A percentile compares a stretch with the other conserved stretches of the same genome.
phyloP scores from a whole-genome alignment of 92 coral and sea anemone species.

The Umimayanthus chanpuru region DNA sequence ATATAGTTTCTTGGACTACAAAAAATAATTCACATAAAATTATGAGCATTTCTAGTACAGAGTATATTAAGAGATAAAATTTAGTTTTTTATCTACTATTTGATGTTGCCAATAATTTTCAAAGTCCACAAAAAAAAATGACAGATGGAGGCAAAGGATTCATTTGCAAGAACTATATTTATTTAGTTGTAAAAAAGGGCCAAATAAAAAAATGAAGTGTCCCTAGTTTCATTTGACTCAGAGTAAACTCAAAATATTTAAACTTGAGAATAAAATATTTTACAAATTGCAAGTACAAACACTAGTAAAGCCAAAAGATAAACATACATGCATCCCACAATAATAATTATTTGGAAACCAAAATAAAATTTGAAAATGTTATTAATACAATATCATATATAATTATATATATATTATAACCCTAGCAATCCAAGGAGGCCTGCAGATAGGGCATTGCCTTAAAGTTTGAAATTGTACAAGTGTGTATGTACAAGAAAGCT shows the following conservation, averaged over 20 bases:
- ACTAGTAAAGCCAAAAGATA: background rate
- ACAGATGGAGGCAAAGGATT: no score
- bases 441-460: conserved; percentile 11
- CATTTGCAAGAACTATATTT: no score
- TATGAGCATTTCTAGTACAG: no score
- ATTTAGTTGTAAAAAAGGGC: no score
- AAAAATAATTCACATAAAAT: no score
- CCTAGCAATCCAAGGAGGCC: conserved; percentile 20
- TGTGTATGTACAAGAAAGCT: background rate
- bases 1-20: background rate
- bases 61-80: no score
- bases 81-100: no score
- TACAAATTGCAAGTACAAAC: conserved; percentile 2
- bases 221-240: background rate
- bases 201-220: background rate
- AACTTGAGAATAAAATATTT: background rate
- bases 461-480: background rate
- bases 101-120: no score
- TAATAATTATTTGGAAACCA: conserved; percentile 40
- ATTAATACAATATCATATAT: conserved; percentile 19
- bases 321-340: background rate
- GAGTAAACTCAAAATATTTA: background rate
- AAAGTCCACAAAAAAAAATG: no score
- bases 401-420: conserved; percentile 31
- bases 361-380: conserved; percentile 32